Conservation (phyloP, 2,797 vertebrate species). For the Uromys caudimaculatus region DNA sequence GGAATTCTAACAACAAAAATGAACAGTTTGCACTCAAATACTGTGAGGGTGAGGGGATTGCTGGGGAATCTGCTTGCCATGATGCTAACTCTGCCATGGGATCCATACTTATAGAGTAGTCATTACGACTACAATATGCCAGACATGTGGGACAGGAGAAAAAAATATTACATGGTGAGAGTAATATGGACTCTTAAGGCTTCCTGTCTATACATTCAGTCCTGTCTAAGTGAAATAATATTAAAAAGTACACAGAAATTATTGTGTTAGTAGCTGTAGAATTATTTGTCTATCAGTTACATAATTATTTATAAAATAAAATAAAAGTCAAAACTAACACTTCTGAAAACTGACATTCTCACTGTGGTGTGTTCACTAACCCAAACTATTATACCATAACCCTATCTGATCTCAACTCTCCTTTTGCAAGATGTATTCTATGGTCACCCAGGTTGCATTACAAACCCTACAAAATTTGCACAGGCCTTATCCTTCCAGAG, state of each 20-base stretch:
- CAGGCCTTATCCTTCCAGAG: not conserved
- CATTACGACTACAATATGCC: not conserved
- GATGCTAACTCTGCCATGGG: not conserved
- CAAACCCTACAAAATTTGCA: not conserved
- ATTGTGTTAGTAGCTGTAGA: not conserved
- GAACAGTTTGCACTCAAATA: not conserved
- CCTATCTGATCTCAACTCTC: not conserved
- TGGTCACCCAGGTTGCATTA: not conserved
- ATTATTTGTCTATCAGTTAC: not conserved
- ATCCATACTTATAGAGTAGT: not conserved
- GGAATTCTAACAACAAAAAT: not conserved
- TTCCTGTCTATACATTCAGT: not conserved
- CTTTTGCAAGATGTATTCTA: not conserved
- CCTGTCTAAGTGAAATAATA: not conserved
- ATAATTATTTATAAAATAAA: not conserved
- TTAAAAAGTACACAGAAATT: not conserved
- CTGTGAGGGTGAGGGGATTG: not conserved
- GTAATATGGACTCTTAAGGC: not conserved
- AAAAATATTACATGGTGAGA: not conserved
- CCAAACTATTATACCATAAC: not conserved
- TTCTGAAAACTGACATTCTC: not conserved
- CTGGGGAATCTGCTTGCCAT: not conserved
- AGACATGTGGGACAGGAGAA: not conserved
- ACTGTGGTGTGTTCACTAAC: not conserved
- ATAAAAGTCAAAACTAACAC: not conserved